phyloP scores from a whole-genome alignment of 2,797 vertebrate species.

The Rhadinocentrus ornatus region DNA sequence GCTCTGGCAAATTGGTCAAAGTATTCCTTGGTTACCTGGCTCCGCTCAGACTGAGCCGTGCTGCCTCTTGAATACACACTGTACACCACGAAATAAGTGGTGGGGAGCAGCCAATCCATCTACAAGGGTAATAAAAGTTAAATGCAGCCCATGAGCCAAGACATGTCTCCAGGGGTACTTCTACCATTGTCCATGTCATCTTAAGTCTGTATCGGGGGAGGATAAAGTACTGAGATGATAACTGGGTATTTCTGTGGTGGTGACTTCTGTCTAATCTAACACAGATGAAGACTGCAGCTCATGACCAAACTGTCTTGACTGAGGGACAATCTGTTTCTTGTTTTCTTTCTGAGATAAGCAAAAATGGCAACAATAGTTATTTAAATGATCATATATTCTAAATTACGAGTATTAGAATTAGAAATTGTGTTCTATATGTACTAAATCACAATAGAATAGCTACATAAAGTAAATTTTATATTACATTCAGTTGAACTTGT shows the following conservation, averaged over 20 bases:
- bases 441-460: background rate
- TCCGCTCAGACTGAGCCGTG: constrained; percentile 66
- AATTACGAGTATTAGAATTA: background rate
- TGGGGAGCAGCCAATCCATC: constrained; percentile 63
- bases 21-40: constrained; percentile 65
- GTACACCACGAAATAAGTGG: constrained; percentile 58
- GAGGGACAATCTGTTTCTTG: constrained; percentile 12
- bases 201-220: constrained; percentile 52
- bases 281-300: constrained; percentile 61
- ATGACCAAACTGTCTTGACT: constrained; percentile 33
- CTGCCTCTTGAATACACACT: constrained; percentile 41
- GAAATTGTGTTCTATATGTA: background rate
- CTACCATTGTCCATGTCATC: constrained; percentile 67
- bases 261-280: constrained; percentile 69
- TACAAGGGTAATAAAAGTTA: constrained; percentile 75
- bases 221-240: constrained; percentile 67
- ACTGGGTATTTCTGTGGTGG: constrained; percentile 69
- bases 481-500: background rate
- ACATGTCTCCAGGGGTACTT: constrained; percentile 62
- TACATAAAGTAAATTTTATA: background rate
- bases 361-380: constrained; percentile 2
- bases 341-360: background rate
- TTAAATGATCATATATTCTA: background rate
- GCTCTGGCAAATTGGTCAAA: constrained; percentile 12
- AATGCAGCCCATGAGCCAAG: constrained; percentile 63